Evolutionary conservation across 64 coral and sea anemone species (phyloP), one percentile per base, ranked within the genome.

Genomic region (Actinia tenebrosa): DNA sequence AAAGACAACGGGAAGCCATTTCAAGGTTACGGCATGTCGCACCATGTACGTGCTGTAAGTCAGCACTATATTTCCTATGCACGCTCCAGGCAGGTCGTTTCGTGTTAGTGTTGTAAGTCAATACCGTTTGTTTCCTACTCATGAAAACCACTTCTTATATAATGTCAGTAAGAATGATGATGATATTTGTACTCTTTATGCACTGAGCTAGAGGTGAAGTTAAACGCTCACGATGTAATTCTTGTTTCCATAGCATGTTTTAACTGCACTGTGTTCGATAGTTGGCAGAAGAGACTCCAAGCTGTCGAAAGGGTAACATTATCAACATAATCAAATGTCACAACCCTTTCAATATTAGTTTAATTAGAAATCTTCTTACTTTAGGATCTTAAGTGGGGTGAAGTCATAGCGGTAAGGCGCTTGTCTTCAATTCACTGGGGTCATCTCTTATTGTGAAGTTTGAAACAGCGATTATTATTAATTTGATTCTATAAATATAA

Each of bases 301-400:
- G 53, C 52, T 14, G 82, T 84, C 50, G 82, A 84, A 84, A 84
- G 50, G 47, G 82, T 84, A 84, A 56, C 37, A 42, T 58, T 23
- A 22, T 6, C n/a, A 66, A 66, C 63, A 66, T 58, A 58, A 58
- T 58, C 13, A 2, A 58, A 58, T 58, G 13, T 58, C 15, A 58
- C 22, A n/a, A n/a, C 63, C 10, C 19, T 66, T 66, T 20, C 22
- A 66, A 23, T 10, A 23, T 8, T 66, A 66, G 16, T 66, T 23
- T 25, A 23, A 66, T 66, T 66, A 66, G 19, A 8, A 10, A n/a
- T n/a, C 7, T 66, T 66, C n/a, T 20, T 66, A 18, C 22, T 66
- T 66, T 23, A 66, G 19, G 10, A 66, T 66, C 20, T 66, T 66
- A 66, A 66, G 63, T n/a, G 63, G 63, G 63, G 63, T 66, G 4